These are phyloP conservation scores for Andinoacara biseriatus DNA, from an alignment of 2,113 vertebrate species.

Conservation along the genomic window DNA sequence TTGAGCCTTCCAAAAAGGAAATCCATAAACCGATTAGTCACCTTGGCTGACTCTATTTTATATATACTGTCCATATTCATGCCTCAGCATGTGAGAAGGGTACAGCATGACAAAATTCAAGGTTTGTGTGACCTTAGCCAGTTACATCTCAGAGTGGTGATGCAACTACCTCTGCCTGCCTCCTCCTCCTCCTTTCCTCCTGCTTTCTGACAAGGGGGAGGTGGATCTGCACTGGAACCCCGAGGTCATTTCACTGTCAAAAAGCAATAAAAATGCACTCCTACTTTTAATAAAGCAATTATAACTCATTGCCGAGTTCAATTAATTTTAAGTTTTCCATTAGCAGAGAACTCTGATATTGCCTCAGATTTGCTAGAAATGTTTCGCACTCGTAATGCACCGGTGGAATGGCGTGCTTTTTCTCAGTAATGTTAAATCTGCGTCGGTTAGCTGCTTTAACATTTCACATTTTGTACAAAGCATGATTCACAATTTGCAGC, in stretches of 20 bases:
- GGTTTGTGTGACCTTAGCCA: conserved; percentile 55
- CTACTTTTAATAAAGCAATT: conserved; percentile 78
- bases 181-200: neutral
- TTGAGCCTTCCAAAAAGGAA: neutral
- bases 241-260: conserved; percentile 58
- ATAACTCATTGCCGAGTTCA: conserved; percentile 70
- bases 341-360: conserved; percentile 61
- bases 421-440: neutral
- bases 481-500: neutral
- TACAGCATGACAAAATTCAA: conserved; percentile 1
- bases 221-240: conserved; percentile 50
- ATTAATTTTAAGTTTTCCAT: conserved; percentile 72
- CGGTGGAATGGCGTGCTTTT: conserved; percentile 1
- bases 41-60: neutral
- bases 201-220: conserved; percentile 14
- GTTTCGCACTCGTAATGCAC: conserved; percentile 2
- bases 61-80: neutral
- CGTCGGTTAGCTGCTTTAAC: neutral
- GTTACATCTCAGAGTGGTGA: conserved; percentile 5
- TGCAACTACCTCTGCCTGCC: neutral
- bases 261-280: conserved; percentile 75
- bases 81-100: neutral
- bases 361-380: conserved; percentile 40
- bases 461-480: neutral
- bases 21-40: neutral